These are phyloP conservation scores for Perdita meconis DNA, from an alignment of 2,888 invertebrate genomes.

Conservation along the genomic window DNA sequence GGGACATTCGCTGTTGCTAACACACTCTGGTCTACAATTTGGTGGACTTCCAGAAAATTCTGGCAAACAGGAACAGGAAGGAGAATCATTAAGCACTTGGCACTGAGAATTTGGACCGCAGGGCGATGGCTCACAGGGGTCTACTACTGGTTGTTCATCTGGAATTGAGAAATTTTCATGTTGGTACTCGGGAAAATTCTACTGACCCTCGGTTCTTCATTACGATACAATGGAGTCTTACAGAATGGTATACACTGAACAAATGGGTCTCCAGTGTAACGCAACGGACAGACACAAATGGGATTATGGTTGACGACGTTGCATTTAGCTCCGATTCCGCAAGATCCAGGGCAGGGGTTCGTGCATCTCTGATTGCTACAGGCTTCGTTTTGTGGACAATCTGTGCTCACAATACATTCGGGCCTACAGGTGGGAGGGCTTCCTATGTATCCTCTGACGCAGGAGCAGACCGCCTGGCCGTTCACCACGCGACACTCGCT, in stretches of 20 bases:
- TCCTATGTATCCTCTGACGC: slow-evolving; percentile 91
- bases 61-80: slow-evolving; percentile 86
- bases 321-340: slow-evolving; percentile 90
- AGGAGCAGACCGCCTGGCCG: slow-evolving; percentile 88
- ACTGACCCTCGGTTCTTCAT: slow-evolving; percentile 73
- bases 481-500: slow-evolving; percentile 87
- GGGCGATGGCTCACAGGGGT: slow-evolving; percentile 92
- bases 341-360: slow-evolving; percentile 93
- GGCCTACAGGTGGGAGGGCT: slow-evolving; percentile 92
- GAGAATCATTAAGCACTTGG: slow-evolving; percentile 83
- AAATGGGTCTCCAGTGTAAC: slow-evolving; percentile 91
- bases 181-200: neutral
- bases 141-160: slow-evolving; percentile 82
- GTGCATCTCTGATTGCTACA: slow-evolving; percentile 93
- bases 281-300: slow-evolving; percentile 89
- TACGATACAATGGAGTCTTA: slow-evolving; percentile 83
- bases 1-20: slow-evolving; percentile 89
- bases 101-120: slow-evolving; percentile 89
- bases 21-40: slow-evolving; percentile 88
- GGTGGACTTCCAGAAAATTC: slow-evolving; percentile 88
- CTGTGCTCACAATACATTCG: slow-evolving; percentile 90
- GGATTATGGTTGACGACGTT: slow-evolving; percentile 93
- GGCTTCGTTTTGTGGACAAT: slow-evolving; percentile 90
- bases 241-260: slow-evolving; percentile 87
- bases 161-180: slow-evolving; percentile 32